Base-by-base conservation (phyloP, 2,797 vertebrate species). In the Chelmon rostratus region DNA sequence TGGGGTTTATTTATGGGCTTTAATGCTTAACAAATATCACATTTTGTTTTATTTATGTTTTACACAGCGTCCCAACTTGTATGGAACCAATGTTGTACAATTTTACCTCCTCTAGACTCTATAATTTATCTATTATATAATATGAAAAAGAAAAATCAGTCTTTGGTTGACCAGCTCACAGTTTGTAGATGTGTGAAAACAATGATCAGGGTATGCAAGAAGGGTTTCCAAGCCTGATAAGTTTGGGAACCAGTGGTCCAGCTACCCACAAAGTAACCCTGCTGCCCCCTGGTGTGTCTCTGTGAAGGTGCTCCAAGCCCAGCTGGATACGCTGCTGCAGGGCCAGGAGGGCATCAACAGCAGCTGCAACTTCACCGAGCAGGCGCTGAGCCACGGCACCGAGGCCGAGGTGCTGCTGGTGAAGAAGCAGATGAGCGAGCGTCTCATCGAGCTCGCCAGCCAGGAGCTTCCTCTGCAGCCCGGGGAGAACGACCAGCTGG, bases 381-480 rank as follows among this genome's bases (percentile, higher is more conserved):
- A 98, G 93, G 97, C 98, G 1, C 96, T 99, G 80, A 96, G 95
- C 91, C 97, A 97, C 0, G 97, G 98, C 93, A 97, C 96, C 0
- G 98, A 99, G 91, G 98, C 97, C 0, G 98, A 99, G 92, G 98
- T 99, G 78, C 95, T 99, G 80, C 95, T 99, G 90, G 97, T 98
- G 68, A 98, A 97, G 95, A 99, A 99, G 89, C 98, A 99, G 90
- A 98, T 99, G 97, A 97, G 97, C 5, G 97, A 98, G 89, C 96
- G 97, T 38, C 96, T 99, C 57, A 89, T 91, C 0, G 97, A 98
- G 19, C 94, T 99, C 87, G 97, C 97, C 0, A 95, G 90, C 79
- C 94, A 95, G 67, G 96, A 97, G 47, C 97, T 98, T 54, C 97
- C 97, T 0, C 84, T 99, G 85, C 97, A 96, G 81, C 98, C 98